These are phyloP conservation scores for Drosophila navojoa DNA, from an alignment of 1,140 invertebrate genomes.

Conservation along the genomic window DNA sequence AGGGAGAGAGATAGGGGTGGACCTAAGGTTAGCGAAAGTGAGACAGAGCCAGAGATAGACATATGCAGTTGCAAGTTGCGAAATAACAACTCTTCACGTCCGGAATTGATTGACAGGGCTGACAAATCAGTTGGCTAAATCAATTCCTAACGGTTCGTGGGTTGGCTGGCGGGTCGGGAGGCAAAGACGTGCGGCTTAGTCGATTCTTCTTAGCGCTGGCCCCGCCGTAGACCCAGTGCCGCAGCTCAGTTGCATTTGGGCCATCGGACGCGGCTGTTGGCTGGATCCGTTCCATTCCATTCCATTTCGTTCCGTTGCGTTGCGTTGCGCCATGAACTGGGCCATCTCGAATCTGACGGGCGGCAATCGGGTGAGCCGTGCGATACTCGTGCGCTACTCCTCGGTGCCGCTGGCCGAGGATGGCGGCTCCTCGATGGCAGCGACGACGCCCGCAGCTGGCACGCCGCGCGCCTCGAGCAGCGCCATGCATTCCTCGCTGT, in stretches of 20 bases:
- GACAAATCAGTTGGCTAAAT: slow-evolving; percentile 68
- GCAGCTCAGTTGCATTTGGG: slow-evolving; percentile 64
- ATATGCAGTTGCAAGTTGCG: slow-evolving; percentile 21
- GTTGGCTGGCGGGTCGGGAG: background rate
- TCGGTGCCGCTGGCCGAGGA: slow-evolving; percentile 72
- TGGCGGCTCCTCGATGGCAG: slow-evolving; percentile 74
- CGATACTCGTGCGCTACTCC: slow-evolving; percentile 81
- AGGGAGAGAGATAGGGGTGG: slow-evolving; percentile 20
- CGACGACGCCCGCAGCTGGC: slow-evolving; percentile 72
- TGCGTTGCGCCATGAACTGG: slow-evolving; percentile 73
- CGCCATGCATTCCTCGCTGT: slow-evolving; percentile 83
- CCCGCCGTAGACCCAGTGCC: background rate
- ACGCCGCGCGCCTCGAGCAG: slow-evolving; percentile 44
- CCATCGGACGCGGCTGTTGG: slow-evolving; percentile 35
- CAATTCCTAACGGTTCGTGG: slow-evolving; percentile 36
- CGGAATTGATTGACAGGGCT: slow-evolving; percentile 62
- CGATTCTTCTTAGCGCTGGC: background rate
- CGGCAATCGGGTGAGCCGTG: slow-evolving; percentile 81
- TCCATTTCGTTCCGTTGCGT: background rate
- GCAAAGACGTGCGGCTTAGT: background rate
- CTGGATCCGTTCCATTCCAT: slow-evolving; percentile 18
- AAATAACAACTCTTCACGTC: slow-evolving; percentile 42
- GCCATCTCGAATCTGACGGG: slow-evolving; percentile 82
- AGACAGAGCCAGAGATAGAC: slow-evolving; percentile 1
- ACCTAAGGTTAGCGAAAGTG: background rate